phyloP scores from a whole-genome alignment of 23 tunicate species.

The Pegea sp. region DNA sequence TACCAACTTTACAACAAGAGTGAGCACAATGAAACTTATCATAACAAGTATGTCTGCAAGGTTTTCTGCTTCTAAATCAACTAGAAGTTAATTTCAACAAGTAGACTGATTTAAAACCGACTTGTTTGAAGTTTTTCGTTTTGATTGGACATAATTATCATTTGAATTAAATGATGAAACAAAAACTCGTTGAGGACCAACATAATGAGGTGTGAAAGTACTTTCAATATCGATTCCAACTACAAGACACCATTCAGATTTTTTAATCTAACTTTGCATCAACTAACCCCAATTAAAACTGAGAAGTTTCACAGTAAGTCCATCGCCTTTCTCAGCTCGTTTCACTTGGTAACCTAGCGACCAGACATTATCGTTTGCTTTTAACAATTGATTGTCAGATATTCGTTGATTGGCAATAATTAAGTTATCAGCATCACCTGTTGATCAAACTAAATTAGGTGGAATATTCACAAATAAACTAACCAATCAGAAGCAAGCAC shows the following conservation, averaged over 20 bases:
- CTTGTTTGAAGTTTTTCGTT: conserved; percentile 4
- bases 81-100: no score
- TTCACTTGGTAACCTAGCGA: conserved; percentile 4
- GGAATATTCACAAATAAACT: background rate
- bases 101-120: no score
- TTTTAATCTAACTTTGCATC: background rate
- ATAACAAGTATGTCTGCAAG: conserved; percentile 30
- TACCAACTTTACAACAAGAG: conserved; percentile 34
- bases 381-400: conserved; percentile 15
- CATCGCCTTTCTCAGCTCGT: conserved; percentile 34
- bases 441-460: background rate
- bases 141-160: background rate
- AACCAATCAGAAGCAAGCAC: conserved; percentile 38
- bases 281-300: conserved; percentile 46
- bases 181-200: conserved; percentile 13
- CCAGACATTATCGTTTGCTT: conserved; percentile 10
- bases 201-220: conserved; percentile 26
- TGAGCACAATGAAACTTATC: conserved; percentile 28
- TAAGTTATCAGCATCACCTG: conserved; percentile 57
- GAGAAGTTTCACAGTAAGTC: conserved; percentile 27
- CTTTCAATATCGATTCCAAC: conserved; percentile 73
- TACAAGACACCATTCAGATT: conserved; percentile 1
- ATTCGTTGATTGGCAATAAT: conserved; percentile 17
- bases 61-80: conserved; percentile 12
- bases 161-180: conserved; percentile 11